Percentiles rank a stretch among this genome's conserved stretches.
Conservation (phyloP, 2,113 vertebrate genomes). For the Equus quagga region DNA sequence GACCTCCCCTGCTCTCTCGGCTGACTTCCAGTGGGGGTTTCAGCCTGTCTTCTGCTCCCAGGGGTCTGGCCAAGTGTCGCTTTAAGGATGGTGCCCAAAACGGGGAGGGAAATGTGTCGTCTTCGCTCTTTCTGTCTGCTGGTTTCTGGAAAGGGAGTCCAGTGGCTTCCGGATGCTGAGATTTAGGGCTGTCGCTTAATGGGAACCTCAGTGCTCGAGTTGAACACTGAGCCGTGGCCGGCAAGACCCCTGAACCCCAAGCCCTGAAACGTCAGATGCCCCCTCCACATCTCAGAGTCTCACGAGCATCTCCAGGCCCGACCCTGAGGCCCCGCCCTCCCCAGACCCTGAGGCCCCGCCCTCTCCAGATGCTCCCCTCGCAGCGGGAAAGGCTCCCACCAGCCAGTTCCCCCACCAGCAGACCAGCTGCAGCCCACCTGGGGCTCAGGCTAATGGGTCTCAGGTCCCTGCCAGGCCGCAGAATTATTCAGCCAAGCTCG, state of each 20-base stretch:
- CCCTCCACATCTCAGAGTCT: not conserved
- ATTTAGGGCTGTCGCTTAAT: not conserved
- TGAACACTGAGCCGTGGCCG: not conserved
- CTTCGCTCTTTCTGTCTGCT: not conserved
- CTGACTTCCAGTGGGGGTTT: too few species aligned
- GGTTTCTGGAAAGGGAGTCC: not conserved
- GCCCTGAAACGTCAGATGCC: not conserved
- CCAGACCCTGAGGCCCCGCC: not conserved
- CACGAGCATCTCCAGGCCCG: not conserved
- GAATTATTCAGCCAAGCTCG: too few species aligned
- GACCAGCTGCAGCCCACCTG: not conserved
- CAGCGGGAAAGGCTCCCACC: too few species aligned
- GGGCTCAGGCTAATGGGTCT: rapidly evolving
- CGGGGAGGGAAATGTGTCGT: rapidly evolving
- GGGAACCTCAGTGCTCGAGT: not conserved
- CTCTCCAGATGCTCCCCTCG: not conserved
- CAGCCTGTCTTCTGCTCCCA: not conserved
- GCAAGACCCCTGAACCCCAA: not conserved
- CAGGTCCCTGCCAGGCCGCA: not conserved
- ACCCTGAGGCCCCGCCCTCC: not conserved
- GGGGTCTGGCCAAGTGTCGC: not conserved
- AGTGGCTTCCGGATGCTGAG: rapidly evolving
- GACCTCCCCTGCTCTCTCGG: not conserved
- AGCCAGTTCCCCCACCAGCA: not conserved
- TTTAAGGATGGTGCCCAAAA: not conserved